Percentiles rank a stretch among this genome's conserved stretches.
Evolutionary conservation across 2,113 vertebrate genomes (phyloP).

Genomic region (Hoplias malabaricus): DNA sequence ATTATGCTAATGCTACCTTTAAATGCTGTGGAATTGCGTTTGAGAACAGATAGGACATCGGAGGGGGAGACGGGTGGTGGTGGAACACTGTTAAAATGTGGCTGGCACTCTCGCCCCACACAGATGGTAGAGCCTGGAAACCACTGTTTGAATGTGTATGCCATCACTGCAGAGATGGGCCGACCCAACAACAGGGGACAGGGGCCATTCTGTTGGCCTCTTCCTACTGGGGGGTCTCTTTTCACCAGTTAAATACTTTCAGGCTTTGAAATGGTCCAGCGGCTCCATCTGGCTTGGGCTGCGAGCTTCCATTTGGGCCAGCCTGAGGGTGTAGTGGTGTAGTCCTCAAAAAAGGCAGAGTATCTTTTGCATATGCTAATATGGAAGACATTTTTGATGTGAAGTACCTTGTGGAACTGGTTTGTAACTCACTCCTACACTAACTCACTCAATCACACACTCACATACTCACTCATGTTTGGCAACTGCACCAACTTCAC

Average conservation of each 20-base stretch:
- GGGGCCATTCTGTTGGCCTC: slow-evolving; percentile 1
- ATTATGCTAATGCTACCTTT: slow-evolving; percentile 45
- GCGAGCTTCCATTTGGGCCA: not conserved
- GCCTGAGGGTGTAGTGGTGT: not conserved
- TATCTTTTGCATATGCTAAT: not conserved
- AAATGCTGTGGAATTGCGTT: slow-evolving; percentile 46
- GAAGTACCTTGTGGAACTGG: no score
- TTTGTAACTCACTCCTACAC: no score
- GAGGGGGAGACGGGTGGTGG: no score
- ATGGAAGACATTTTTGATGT: no score
- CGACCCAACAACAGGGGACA: not conserved
- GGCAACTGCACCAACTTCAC: no score
- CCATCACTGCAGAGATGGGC: not conserved
- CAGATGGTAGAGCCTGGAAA: slow-evolving; percentile 45
- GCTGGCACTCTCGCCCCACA: slow-evolving; percentile 26
- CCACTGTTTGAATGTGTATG: not conserved
- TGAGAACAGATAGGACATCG: slow-evolving; percentile 24
- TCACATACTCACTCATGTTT: no score
- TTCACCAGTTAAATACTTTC: slow-evolving; percentile 51
- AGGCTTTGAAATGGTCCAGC: slow-evolving; percentile 60
- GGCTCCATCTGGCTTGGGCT: slow-evolving; percentile 51
- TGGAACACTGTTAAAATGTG: slow-evolving; percentile 33
- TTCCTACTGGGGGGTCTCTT: slow-evolving; percentile 9
- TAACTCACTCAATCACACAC: no score
- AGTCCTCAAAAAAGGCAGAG: no score